Percentiles rank a stretch among this genome's conserved stretches.
These are phyloP conservation scores for Danio choprae DNA, from an alignment of 2,797 vertebrate species.

Conservation along the genomic window DNA sequence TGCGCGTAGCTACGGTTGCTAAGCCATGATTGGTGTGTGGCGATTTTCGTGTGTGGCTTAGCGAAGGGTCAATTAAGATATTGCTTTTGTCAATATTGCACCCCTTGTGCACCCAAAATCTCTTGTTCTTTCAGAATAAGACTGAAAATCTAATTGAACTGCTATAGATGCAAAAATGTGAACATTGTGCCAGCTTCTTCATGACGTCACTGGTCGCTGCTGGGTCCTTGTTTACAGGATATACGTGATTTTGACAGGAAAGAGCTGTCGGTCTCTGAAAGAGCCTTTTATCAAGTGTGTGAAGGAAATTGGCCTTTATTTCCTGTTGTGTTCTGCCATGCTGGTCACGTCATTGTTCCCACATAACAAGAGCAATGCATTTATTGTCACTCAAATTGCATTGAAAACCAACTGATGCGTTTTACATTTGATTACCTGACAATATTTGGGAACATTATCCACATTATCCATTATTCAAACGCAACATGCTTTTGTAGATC, in stretches of 20 bases:
- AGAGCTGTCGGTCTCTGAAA: constrained; percentile 22
- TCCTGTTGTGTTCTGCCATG: constrained; percentile 39
- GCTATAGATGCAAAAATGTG: too few species aligned
- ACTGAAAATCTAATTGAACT: background rate
- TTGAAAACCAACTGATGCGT: constrained; percentile 7
- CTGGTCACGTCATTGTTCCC: constrained; percentile 62
- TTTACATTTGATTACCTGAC: background rate
- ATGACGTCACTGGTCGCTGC: constrained; percentile 3
- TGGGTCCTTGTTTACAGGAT: constrained; percentile 39
- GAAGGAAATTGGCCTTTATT: constrained; percentile 43
- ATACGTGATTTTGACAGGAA: constrained; percentile 23
- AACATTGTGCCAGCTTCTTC: background rate
- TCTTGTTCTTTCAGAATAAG: too few species aligned
- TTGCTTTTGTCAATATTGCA: too few species aligned
- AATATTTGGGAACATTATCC: constrained; percentile 7
- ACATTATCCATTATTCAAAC: background rate
- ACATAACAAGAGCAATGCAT: constrained; percentile 18
- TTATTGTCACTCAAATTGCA: background rate
- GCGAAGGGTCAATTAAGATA: too few species aligned
- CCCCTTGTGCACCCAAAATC: too few species aligned
- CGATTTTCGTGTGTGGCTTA: too few species aligned
- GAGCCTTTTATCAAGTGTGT: constrained; percentile 21
- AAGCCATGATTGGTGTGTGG: too few species aligned
- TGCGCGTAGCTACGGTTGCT: too few species aligned
- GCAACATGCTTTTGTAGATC: background rate